Percentiles rank a stretch among this genome's conserved stretches.
Evolutionary conservation across 2,888 invertebrate genomes (phyloP).

Genomic region (Tachystola acroxantha): DNA sequence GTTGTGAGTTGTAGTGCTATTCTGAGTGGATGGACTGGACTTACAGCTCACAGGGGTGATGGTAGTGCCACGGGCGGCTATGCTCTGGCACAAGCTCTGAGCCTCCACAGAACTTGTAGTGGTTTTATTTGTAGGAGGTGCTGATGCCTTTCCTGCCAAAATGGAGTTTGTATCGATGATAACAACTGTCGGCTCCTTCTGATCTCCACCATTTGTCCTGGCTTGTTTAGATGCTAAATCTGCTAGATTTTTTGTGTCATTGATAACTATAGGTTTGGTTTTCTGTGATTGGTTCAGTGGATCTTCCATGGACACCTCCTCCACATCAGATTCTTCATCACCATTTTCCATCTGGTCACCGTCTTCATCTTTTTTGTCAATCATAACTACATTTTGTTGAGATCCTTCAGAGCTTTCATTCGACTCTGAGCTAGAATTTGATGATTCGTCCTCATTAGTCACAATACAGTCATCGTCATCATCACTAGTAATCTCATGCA

Average conservation of each 20-base stretch:
- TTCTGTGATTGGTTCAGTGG: constrained; percentile 72
- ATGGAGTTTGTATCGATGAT: constrained; percentile 91
- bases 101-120: constrained; percentile 46
- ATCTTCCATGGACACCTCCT: constrained; percentile 82
- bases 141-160: constrained; percentile 51
- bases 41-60: constrained; percentile 68
- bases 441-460: constrained; percentile 66
- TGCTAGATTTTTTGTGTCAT: constrained; percentile 84
- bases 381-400: constrained; percentile 61
- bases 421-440: constrained; percentile 75
- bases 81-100: constrained; percentile 66
- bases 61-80: constrained; percentile 75
- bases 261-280: constrained; percentile 80
- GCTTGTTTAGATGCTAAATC: constrained; percentile 81
- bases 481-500: constrained; percentile 75
- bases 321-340: constrained; percentile 44
- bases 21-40: constrained; percentile 17
- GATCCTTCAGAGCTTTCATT: constrained; percentile 80
- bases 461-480: constrained; percentile 73
- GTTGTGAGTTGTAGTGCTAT: constrained; percentile 19
- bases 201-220: constrained; percentile 62
- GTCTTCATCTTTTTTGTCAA: constrained; percentile 75
- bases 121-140: constrained; percentile 34
- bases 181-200: constrained; percentile 88
- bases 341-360: constrained; percentile 69